Evolutionary conservation across 2,888 invertebrate genomes (phyloP), one percentile per base, ranked within the genome.

Genomic region (Brachypterus glaber): DNA sequence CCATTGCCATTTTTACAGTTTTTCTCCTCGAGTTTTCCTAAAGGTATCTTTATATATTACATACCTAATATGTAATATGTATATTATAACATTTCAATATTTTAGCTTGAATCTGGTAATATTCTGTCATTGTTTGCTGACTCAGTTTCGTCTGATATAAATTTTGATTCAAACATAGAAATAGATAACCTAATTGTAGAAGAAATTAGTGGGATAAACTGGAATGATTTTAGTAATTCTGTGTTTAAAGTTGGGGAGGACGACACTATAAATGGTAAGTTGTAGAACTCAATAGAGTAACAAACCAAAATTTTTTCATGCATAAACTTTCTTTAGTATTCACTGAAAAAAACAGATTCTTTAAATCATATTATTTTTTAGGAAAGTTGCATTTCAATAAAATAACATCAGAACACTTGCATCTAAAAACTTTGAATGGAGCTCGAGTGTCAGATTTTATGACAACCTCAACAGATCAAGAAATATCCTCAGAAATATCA

Each of bases 401-500:
- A 30, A 14, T 60, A 5, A 45, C 45, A 43, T 43, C 51, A 18
- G 41, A 48, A 14, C 26, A 46, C 17, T 30, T 59, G 7, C 38
- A 36, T 21, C 37, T 48, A n/a, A 43, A 49, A 17, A 46, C 41
- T 16, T 17, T 61, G 12, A 46, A 50, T 9, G 48, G 45, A 26
- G 40, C 52, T 3, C 17, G 42, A 17, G 38, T 48, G 18, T 40
- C 47, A 7, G 35, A 52, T 13, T 44, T 62, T 8, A 37, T 63
- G 17, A 62, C 62, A n/a, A 51, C 48, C 27, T 45, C 56, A 27
- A 61, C 62, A 13, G 45, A 59, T 37, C 63, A 62, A 52, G 49
- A 37, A 3, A 45, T 62, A 8, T 41, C 45, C 17, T 55, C 62
- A 2, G 40, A 45, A n/a, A 42, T 63, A 4, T 45, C 50, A 17